Percentiles rank a stretch among this genome's conserved stretches.
Evolutionary conservation across 2,888 invertebrate genomes (phyloP).

Genomic region (Gandaritis pyraliata): DNA sequence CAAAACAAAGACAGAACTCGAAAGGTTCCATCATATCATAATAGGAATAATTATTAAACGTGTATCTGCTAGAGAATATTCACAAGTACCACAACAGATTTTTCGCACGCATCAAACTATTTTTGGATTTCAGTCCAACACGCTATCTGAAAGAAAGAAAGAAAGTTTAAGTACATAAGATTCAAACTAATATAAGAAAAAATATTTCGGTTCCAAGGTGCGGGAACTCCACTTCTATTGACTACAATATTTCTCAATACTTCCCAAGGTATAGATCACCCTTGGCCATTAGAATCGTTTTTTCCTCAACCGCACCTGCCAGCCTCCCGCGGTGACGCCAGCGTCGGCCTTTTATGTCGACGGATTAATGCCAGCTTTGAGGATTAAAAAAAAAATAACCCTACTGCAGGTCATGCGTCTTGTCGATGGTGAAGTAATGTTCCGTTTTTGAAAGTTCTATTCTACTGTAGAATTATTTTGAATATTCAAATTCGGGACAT

Average conservation of each 20-base stretch:
- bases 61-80: too few species aligned
- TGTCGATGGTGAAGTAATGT: constrained; percentile 36
- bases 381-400: constrained; percentile 50
- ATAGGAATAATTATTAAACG: too few species aligned
- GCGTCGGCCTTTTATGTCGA: constrained; percentile 59
- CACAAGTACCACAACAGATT: too few species aligned
- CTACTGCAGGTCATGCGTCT: constrained; percentile 35
- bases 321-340: constrained; percentile 65
- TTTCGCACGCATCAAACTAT: too few species aligned
- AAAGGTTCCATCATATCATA: too few species aligned
- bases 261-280: constrained; percentile 38
- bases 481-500: too few species aligned
- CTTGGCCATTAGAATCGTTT: constrained; percentile 42
- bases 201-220: too few species aligned
- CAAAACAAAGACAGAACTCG: background rate
- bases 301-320: constrained; percentile 70
- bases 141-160: too few species aligned
- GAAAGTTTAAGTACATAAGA: too few species aligned
- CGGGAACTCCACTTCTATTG: background rate
- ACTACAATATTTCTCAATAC: constrained; percentile 34
- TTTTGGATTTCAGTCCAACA: too few species aligned
- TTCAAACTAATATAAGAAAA: too few species aligned
- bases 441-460: constrained; percentile 34
- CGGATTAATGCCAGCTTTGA: constrained; percentile 73
- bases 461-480: constrained; percentile 26